Evolutionary conservation across 2,113 vertebrate genomes (phyloP), one percentile per base, ranked within the genome.

Genomic region (Lathamus discolor): DNA sequence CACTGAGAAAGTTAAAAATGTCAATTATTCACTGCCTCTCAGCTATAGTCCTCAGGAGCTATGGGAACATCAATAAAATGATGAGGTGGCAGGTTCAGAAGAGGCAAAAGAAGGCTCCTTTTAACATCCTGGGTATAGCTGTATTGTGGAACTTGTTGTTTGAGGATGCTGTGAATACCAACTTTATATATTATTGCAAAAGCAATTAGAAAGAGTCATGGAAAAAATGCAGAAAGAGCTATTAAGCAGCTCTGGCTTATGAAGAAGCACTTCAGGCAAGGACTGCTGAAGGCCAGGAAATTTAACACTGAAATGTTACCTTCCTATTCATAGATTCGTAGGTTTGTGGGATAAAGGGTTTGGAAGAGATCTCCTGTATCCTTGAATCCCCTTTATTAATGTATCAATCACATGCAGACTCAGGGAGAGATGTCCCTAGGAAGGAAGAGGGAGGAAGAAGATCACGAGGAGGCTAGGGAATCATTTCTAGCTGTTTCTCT

Each of bases 391-490:
- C 37, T 92, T 59, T 77, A 69, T 79, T 86, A 69, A 33, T 17
- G 52, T 55, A 61, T 37, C 35, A 67, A 4, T 81, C 61, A 59
- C 16, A 54, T 41, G 31, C 78, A 88, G 25, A 27, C 55, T 70
- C 35, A 55, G 48, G 19, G 22, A 31, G 59, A 29, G 19, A 75
- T 35, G 6, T 86, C 84, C 78, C 74, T 61, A 51, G 52, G 44
- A 72, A 84, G 33, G 46, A 29, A 68, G 44, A 86, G 33, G 31
- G 33, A 82, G 20, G 29, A 77, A 44, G 7, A 37, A 89, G 68
- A 35, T 55, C 0, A 0, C 2, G 1, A 64, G 55, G 27, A 61
- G 24, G 7, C 35, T 64, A 12, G 9, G 48, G 15, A 89, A 46
- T 59, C 10, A 25, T 59, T 11, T 75, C 41, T 59, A 16, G 22